Conservation (phyloP, 2,888 invertebrate species). For the Timandra comae region DNA sequence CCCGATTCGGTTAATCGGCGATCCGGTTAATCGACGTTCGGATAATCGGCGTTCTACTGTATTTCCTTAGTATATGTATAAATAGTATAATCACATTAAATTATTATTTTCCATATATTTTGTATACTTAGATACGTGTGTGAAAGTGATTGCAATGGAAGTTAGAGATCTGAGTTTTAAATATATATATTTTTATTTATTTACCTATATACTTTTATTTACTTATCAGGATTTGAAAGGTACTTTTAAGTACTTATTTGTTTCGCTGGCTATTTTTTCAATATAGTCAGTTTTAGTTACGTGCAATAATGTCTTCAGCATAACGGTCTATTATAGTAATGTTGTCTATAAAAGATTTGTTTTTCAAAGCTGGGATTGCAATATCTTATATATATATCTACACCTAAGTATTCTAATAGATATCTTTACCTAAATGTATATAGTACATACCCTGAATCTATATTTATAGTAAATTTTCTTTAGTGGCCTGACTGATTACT, state of each 20-base stretch:
- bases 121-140: slow-evolving; percentile 1
- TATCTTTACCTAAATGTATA: slow-evolving; percentile 18
- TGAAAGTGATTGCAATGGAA: slow-evolving; percentile 5
- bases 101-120: no score
- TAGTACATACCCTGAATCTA: neutral
- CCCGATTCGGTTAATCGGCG: no score
- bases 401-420: slow-evolving; percentile 12
- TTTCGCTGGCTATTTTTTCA: slow-evolving; percentile 12
- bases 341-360: slow-evolving; percentile 13
- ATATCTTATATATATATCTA: slow-evolving; percentile 14
- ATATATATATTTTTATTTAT: slow-evolving; percentile 1
- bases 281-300: slow-evolving; percentile 10
- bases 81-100: no score
- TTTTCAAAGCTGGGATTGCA: slow-evolving; percentile 13
- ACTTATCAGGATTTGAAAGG: neutral
- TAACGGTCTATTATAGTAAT: slow-evolving; percentile 15
- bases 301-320: slow-evolving; percentile 20
- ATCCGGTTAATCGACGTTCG: no score
- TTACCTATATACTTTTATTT: slow-evolving; percentile 1
- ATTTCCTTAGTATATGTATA: no score
- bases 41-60: no score
- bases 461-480: neutral
- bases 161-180: slow-evolving; percentile 31
- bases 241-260: slow-evolving; percentile 4
- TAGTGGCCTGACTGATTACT: slow-evolving; percentile 42